Evolutionary conservation across 2,888 invertebrate genomes (phyloP).

Genomic region (Volucella inflata): DNA sequence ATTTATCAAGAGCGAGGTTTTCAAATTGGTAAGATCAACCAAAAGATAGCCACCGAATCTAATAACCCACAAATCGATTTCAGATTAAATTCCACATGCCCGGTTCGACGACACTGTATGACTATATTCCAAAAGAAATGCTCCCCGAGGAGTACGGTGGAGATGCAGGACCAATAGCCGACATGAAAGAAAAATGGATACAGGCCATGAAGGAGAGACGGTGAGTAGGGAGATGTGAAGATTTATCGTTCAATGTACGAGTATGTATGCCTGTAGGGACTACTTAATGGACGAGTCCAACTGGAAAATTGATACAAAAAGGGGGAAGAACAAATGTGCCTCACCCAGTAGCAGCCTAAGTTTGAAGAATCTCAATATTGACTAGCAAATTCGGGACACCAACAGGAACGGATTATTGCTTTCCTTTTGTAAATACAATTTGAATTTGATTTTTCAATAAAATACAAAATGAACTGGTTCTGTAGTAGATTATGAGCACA

Average conservation of each 20-base stretch:
- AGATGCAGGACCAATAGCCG: conserved; percentile 86
- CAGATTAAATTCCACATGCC: conserved; percentile 89
- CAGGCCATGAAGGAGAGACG: conserved; percentile 86
- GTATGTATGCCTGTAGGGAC: conserved; percentile 83
- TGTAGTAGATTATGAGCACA: neutral
- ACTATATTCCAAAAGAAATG: conserved; percentile 87
- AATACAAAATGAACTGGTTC: conserved; percentile 13
- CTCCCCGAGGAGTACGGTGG: conserved; percentile 89
- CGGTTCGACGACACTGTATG: conserved; percentile 86
- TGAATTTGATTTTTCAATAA: conserved; percentile 23
- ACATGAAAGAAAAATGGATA: conserved; percentile 87
- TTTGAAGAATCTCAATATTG: conserved; percentile 41
- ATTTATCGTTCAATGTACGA: conserved; percentile 46
- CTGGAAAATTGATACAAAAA: conserved; percentile 84
- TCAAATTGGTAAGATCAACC: conserved; percentile 85
- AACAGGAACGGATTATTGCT: neutral
- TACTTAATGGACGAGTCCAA: conserved; percentile 85
- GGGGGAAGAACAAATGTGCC: conserved; percentile 41
- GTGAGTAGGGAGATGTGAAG: conserved; percentile 84
- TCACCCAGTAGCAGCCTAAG: conserved; percentile 25
- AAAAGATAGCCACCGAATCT: neutral
- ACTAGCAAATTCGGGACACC: conserved; percentile 13
- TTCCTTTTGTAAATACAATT: conserved; percentile 19
- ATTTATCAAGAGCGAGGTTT: conserved; percentile 88
- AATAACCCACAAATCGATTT: conserved; percentile 72